phyloP scores from a whole-genome alignment of 2,888 invertebrate genomes.

The Chirona hameri region DNA sequence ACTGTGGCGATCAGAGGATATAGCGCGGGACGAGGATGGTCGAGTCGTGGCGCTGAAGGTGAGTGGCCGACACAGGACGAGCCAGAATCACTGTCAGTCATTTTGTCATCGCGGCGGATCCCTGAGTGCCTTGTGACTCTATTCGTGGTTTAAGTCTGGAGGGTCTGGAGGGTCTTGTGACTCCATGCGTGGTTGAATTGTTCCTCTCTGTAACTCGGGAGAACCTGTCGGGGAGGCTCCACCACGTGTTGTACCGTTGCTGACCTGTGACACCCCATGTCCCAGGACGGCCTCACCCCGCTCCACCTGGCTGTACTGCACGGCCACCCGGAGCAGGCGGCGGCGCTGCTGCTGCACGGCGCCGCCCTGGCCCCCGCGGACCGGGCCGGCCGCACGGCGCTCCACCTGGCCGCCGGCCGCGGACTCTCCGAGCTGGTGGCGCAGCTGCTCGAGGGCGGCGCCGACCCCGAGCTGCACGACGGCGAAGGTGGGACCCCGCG shows the following conservation, averaged over 20 bases:
- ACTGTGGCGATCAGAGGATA: not conserved
- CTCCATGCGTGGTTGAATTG: no score
- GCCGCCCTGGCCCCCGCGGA: not conserved
- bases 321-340: not conserved
- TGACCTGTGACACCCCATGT: not conserved
- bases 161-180: no score
- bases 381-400: not conserved
- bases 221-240: no score
- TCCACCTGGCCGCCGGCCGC: not conserved
- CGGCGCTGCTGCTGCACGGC: constrained; percentile 2
- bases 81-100: no score
- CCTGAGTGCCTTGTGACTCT: no score
- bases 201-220: no score
- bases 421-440: not conserved
- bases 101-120: no score
- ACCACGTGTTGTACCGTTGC: no score
- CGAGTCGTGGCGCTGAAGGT: no score
- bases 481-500: not conserved
- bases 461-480: not conserved
- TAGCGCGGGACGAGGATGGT: not conserved
- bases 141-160: no score
- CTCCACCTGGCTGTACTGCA: not conserved
- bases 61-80: no score
- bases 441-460: constrained; percentile 6
- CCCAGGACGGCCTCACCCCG: not conserved